phyloP scores from a whole-genome alignment of 2,888 invertebrate genomes.

The Eurytoma adleriae region DNA sequence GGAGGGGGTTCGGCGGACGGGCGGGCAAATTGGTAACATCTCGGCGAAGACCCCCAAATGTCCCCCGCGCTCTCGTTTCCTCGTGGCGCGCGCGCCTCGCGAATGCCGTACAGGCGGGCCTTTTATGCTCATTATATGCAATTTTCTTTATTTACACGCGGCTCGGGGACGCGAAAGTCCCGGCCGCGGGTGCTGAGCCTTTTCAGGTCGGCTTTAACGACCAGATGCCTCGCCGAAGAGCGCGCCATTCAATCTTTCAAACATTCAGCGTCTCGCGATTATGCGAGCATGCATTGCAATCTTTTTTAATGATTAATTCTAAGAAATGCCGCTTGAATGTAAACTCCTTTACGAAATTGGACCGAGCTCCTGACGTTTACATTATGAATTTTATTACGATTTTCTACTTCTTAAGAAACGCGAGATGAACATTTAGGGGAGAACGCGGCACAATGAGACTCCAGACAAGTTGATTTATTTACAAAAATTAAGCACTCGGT shows the following conservation, averaged over 20 bases:
- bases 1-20: background rate
- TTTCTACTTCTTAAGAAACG: too few relatives aligned
- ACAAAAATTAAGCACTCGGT: too few relatives aligned
- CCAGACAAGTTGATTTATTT: too few relatives aligned
- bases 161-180: background rate
- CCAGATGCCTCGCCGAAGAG: background rate
- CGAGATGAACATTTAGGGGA: too few relatives aligned
- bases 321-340: conserved; percentile 5
- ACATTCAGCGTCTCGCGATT: background rate
- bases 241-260: conserved; percentile 38
- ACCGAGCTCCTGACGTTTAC: too few relatives aligned
- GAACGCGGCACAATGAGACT: too few relatives aligned
- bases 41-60: conserved; percentile 22
- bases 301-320: conserved; percentile 13
- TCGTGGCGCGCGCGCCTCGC: background rate
- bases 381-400: too few relatives aligned
- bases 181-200: conserved; percentile 11
- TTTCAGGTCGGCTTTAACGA: conserved; percentile 35
- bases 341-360: too few relatives aligned
- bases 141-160: conserved; percentile 47
- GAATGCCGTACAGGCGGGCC: conserved; percentile 9
- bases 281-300: background rate
- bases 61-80: background rate
- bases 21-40: conserved; percentile 42
- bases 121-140: conserved; percentile 50